Evolutionary conservation across 2,113 vertebrate species (phyloP).

Genomic region (Brienomyrus longianalis): DNA sequence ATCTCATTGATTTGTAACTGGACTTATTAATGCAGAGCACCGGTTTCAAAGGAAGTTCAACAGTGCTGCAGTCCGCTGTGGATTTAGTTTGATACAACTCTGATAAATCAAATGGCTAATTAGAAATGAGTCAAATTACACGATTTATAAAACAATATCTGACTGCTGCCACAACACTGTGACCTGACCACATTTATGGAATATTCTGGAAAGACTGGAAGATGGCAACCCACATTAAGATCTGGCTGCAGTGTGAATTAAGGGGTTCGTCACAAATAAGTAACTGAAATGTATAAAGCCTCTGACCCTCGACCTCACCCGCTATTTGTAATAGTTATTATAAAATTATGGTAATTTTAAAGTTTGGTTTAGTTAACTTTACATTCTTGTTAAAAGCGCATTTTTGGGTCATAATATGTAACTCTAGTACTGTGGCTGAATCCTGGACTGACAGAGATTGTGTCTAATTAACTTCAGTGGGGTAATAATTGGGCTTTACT

Average conservation of each 20-base stretch:
- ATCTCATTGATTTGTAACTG: not conserved
- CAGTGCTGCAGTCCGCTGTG: not conserved
- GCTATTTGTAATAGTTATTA: not conserved
- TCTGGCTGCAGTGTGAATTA: not conserved
- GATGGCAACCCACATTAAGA: not conserved
- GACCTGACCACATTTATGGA: not conserved
- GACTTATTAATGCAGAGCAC: not conserved
- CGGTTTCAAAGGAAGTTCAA: not conserved
- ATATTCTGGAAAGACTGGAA: not conserved
- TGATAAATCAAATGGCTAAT: not conserved
- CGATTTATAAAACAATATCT: not conserved
- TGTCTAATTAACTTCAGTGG: not conserved
- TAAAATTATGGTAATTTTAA: not conserved
- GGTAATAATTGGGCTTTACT: not conserved
- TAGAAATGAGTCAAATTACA: not conserved
- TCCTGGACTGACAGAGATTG: not conserved
- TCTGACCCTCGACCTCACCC: not conserved
- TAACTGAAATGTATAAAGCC: not conserved
- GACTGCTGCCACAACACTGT: not conserved
- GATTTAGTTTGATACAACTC: not conserved
- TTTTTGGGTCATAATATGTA: not conserved
- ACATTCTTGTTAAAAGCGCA: not conserved
- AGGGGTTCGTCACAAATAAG: not conserved
- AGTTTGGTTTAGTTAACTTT: not conserved
- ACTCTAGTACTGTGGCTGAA: not conserved